Conservation (phyloP, 2,113 vertebrate species). For the Strix uralensis region DNA sequence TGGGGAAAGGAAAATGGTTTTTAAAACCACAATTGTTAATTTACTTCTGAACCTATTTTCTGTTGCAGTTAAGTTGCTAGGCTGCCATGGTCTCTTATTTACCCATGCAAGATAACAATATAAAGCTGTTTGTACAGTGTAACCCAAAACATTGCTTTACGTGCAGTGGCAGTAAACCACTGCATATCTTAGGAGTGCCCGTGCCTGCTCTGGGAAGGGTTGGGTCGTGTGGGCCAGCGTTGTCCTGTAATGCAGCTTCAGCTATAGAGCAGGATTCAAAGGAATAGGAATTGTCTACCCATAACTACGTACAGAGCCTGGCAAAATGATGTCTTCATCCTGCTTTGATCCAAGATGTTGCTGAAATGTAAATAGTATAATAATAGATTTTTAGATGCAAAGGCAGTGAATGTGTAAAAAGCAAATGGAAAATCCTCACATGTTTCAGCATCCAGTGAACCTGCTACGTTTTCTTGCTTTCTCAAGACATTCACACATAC, state of each 20-base stretch:
- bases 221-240: fast-evolving
- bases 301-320: background rate
- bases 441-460: background rate
- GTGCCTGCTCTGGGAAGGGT: background rate
- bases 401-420: background rate
- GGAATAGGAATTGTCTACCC: background rate
- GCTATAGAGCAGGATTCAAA: background rate
- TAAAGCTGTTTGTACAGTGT: background rate
- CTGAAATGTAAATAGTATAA: background rate
- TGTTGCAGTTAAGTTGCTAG: conserved; percentile 25
- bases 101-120: background rate
- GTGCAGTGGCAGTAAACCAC: background rate
- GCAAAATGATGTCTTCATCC: background rate
- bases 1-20: background rate
- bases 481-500: background rate
- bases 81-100: background rate
- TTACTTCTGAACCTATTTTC: background rate
- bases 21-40: background rate
- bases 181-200: background rate
- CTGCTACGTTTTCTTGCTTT: background rate
- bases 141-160: background rate
- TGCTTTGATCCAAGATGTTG: background rate
- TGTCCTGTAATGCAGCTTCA: background rate
- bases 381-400: background rate
- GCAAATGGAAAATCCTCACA: background rate